These are phyloP conservation scores for Bufo bufo DNA, from an alignment of 2,113 vertebrate genomes.

Conservation along the genomic window DNA sequence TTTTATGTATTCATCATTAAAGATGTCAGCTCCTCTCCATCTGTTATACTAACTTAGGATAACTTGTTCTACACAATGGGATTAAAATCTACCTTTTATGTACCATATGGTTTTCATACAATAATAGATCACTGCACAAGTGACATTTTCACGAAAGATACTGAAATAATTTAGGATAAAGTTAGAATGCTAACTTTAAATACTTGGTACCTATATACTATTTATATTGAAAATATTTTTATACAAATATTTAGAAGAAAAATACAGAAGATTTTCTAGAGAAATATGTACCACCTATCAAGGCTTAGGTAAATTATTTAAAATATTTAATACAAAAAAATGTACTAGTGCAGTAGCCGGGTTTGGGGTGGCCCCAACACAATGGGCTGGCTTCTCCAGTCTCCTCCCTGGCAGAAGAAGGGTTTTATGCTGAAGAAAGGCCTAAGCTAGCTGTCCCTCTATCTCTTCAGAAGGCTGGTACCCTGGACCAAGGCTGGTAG, in stretches of 20 bases:
- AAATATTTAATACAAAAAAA: no score
- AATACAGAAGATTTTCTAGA: neutral
- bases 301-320: no score
- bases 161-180: neutral
- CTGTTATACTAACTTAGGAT: constrained; percentile 47
- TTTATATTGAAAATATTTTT: neutral
- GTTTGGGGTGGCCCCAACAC: no score
- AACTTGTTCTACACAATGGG: constrained; percentile 38
- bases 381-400: no score
- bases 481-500: no score
- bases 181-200: neutral
- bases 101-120: constrained; percentile 40
- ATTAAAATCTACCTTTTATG: constrained; percentile 35
- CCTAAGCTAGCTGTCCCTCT: no score
- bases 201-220: neutral
- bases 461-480: no score
- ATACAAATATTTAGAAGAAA: neutral
- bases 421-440: no score
- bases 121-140: constrained; percentile 2
- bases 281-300: no score
- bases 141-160: neutral
- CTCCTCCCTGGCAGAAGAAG: no score
- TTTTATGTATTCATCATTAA: constrained; percentile 42
- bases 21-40: constrained; percentile 41
- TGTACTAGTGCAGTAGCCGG: no score